Percentiles rank a stretch among this genome's conserved stretches.
Conservation (phyloP, 2,888 invertebrate species). For the Apamea monoglypha region DNA sequence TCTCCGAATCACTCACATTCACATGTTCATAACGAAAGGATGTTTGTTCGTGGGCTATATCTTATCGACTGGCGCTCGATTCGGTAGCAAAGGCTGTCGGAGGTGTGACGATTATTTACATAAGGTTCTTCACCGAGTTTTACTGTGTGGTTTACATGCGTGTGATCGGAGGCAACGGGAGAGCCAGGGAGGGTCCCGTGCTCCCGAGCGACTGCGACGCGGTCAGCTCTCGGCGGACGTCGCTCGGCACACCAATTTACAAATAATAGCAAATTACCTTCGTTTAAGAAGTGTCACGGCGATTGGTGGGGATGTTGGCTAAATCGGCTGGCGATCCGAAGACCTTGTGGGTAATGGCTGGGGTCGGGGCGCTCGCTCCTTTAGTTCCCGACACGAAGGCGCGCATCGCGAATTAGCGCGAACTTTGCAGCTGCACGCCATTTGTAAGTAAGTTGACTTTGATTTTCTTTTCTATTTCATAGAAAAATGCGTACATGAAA, state of each 20-base stretch:
- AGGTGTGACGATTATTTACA: constrained; percentile 82
- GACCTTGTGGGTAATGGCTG: constrained; percentile 89
- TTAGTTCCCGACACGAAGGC: constrained; percentile 80
- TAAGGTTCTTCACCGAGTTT: constrained; percentile 72
- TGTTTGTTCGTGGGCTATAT: constrained; percentile 82
- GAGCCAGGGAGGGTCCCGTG: constrained; percentile 82
- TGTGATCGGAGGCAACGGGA: constrained; percentile 78
- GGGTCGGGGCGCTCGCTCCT: constrained; percentile 81
- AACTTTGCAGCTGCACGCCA: constrained; percentile 59
- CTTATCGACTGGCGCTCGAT: constrained; percentile 87
- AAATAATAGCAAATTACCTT: constrained; percentile 90
- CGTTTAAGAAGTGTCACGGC: constrained; percentile 89
- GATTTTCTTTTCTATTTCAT: constrained; percentile 47
- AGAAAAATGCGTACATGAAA: background rate
- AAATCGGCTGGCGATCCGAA: constrained; percentile 88
- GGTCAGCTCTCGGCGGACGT: constrained; percentile 83
- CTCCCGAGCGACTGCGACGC: constrained; percentile 85
- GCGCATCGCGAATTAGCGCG: constrained; percentile 79
- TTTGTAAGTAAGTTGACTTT: constrained; percentile 76
- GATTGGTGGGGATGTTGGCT: constrained; percentile 89
- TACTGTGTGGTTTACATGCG: constrained; percentile 58
- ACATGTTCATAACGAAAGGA: constrained; percentile 79
- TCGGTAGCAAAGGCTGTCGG: constrained; percentile 76
- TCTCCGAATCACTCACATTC: constrained; percentile 73
- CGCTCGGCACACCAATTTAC: constrained; percentile 88